Evolutionary conservation across 2,113 vertebrate genomes (phyloP).

Genomic region (Lathamus discolor): DNA sequence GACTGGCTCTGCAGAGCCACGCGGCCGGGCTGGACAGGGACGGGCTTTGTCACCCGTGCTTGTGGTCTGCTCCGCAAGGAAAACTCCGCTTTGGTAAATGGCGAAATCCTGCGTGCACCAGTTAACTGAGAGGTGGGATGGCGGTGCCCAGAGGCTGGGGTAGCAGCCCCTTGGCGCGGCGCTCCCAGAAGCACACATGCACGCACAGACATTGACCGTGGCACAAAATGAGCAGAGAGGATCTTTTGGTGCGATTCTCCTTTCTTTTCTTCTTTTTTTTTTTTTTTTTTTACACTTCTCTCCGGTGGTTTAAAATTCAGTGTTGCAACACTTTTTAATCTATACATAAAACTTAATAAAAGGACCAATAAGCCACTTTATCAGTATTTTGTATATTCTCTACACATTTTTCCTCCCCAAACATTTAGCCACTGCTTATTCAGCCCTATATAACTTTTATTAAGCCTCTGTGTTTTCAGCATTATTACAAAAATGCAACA

Average conservation of each 20-base stretch:
- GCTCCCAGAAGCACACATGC: constrained; percentile 63
- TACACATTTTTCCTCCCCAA: constrained; percentile 37
- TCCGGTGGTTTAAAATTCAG: constrained; percentile 59
- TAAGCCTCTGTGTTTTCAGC: constrained; percentile 67
- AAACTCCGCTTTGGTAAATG: background rate
- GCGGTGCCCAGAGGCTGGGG: background rate
- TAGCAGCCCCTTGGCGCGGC: background rate
- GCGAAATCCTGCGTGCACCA: constrained; percentile 1
- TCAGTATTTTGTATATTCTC: constrained; percentile 75
- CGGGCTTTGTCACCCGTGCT: background rate
- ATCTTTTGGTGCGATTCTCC: constrained; percentile 11
- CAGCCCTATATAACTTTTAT: constrained; percentile 60
- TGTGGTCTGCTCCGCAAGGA: background rate
- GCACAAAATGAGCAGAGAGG: background rate
- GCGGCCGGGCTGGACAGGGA: background rate
- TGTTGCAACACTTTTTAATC: constrained; percentile 74
- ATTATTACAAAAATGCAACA: constrained; percentile 67
- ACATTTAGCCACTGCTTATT: constrained; percentile 62
- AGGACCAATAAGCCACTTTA: constrained; percentile 73
- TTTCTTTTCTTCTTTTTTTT: background rate
- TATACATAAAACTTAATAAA: constrained; percentile 65
- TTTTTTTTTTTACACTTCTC: background rate
- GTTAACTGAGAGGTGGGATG: background rate
- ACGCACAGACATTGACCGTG: background rate
- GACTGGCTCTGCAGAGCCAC: background rate